Evolutionary conservation across 2,797 vertebrate species (phyloP).

Genomic region (Gymnoscopelus microlampas): DNA sequence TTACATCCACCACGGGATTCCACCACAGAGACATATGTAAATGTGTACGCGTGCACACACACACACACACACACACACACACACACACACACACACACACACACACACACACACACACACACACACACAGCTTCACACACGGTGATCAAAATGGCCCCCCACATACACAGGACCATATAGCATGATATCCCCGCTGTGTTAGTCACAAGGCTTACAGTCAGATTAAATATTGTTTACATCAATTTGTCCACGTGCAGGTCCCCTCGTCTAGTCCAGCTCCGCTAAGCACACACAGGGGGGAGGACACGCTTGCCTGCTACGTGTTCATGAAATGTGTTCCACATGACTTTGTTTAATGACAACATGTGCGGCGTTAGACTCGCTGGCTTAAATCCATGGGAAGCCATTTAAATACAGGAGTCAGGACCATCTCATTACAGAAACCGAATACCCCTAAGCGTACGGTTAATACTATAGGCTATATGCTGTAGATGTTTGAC

Average conservation of each 20-base stretch:
- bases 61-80: not conserved
- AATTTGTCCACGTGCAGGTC: slow-evolving; percentile 52
- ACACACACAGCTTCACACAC: not conserved
- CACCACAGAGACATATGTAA: slow-evolving; percentile 43
- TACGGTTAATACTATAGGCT: slow-evolving; percentile 42
- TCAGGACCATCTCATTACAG: slow-evolving; percentile 28
- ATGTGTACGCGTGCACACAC: slow-evolving; percentile 18
- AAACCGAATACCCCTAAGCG: slow-evolving; percentile 28
- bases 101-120: not conserved
- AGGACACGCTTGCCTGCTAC: slow-evolving; percentile 30
- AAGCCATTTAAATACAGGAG: slow-evolving; percentile 52
- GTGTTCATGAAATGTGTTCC: slow-evolving; percentile 57
- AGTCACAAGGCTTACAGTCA: slow-evolving; percentile 30
- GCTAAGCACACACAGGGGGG: no score
- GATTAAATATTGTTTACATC: slow-evolving; percentile 49
- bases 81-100: slow-evolving; percentile 8
- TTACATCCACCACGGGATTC: slow-evolving; percentile 64
- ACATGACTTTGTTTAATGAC: slow-evolving; percentile 51
- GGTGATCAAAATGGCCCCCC: not conserved
- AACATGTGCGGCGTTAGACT: slow-evolving; percentile 64
- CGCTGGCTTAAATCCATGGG: slow-evolving; percentile 49
- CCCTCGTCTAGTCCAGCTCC: slow-evolving; percentile 23
- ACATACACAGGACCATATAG: not conserved
- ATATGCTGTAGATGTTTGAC: slow-evolving; percentile 50
- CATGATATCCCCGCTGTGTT: slow-evolving; percentile 42